Conservation (phyloP, 1,140 invertebrate genomes). For the Lamellibrachia luymesi region DNA sequence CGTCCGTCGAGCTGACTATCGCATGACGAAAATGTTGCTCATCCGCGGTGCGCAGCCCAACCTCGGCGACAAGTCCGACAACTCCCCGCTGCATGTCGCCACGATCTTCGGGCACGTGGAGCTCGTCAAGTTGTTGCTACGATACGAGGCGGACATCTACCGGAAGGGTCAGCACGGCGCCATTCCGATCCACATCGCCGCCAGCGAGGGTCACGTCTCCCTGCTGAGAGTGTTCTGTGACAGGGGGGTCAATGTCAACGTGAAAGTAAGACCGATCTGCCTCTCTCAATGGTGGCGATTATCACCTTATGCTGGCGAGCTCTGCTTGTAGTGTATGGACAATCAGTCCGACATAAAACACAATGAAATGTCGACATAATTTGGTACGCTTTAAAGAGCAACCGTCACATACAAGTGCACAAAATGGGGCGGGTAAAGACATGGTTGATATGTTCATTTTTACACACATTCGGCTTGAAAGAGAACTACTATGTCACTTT, state of each 20-base stretch:
- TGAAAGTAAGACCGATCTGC: constrained; percentile 8
- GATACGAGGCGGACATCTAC: constrained; percentile 27
- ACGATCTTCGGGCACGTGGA: constrained; percentile 29
- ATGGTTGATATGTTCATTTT: too few species aligned
- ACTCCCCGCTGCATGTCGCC: constrained; percentile 29
- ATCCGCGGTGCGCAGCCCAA: constrained; percentile 27
- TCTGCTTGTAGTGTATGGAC: too few species aligned
- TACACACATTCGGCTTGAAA: too few species aligned
- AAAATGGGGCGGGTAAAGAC: too few species aligned
- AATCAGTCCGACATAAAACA: too few species aligned
- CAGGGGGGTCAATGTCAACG: constrained; percentile 22
- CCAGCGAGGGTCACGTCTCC: constrained; percentile 25
- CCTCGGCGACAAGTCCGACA: constrained; percentile 20
- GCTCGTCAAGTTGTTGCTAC: constrained; percentile 25
- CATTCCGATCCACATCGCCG: constrained; percentile 31
- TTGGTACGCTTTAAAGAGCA: too few species aligned
- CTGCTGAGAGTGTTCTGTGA: constrained; percentile 23
- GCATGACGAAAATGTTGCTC: constrained; percentile 28
- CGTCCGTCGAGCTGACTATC: constrained; percentile 24
- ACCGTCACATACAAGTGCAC: too few species aligned
- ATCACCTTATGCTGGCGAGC: too few species aligned
- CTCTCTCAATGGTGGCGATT: background rate
- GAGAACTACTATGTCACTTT: too few species aligned
- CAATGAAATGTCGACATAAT: too few species aligned
- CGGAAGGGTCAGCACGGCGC: constrained; percentile 29